phyloP scores from a whole-genome alignment of 30 jellyfish, hydroid and myxozoan species.

The Hydractinia symbiolongicarpus region DNA sequence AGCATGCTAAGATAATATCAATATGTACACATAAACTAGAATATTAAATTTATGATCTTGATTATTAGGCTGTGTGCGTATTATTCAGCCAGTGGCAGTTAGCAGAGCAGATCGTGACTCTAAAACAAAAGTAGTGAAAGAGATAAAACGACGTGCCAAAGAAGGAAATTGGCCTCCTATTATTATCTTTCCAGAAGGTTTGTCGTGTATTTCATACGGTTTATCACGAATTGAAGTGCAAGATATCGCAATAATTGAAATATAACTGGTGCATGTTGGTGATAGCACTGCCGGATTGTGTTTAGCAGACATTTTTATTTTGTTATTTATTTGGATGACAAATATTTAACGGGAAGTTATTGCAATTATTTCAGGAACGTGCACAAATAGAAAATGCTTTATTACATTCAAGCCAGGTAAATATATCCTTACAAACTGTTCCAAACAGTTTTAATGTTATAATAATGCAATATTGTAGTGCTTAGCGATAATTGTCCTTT shows the following conservation, averaged over 20 bases:
- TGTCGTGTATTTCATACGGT: neutral
- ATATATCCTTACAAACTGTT: neutral
- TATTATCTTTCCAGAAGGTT: conserved; percentile 94
- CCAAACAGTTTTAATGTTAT: neutral
- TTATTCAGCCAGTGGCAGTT: conserved; percentile 70
- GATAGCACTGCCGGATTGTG: neutral
- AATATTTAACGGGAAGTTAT: too few species aligned
- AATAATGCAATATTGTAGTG: too few species aligned
- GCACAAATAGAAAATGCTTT: conserved; percentile 72
- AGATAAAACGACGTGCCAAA: conserved; percentile 49
- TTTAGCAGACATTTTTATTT: neutral
- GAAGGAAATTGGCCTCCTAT: conserved; percentile 83
- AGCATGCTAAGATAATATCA: too few species aligned
- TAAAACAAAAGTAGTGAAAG: conserved; percentile 39
- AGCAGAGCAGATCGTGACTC: conserved; percentile 54
- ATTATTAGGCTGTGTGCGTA: conserved; percentile 28
- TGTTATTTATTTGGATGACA: too few species aligned
- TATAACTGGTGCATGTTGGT: neutral
- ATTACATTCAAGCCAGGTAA: conserved; percentile 86
- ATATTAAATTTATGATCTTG: neutral
- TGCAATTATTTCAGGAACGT: conserved; percentile 51
- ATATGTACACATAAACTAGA: too few species aligned
- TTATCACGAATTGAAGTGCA: neutral
- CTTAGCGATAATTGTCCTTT: too few species aligned
- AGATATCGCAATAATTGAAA: neutral